Evolutionary conservation across 2,888 invertebrate species (phyloP), one percentile per base, ranked within the genome.

Genomic region (Teinopalpus imperialis): DNA sequence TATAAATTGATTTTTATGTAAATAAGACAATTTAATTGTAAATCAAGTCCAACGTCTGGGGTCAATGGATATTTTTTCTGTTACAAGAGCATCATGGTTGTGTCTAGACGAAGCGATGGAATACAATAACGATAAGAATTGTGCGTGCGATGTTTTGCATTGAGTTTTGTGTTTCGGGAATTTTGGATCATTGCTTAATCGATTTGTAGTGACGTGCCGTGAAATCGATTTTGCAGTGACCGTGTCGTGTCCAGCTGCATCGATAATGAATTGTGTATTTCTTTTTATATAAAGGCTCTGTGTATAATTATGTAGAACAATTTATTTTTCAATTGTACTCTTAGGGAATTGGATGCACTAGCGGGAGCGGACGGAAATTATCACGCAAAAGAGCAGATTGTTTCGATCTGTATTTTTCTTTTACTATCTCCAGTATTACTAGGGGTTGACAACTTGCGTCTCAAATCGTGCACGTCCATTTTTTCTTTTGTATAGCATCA

Each of bases 241-340:
- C 9, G 18, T n/a, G 12, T 8, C 7, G 2, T 6, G 13, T 23
- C 20, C 24, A 16, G 3, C 30, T 9, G n/a, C 4, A 23, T 20
- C 8, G 7, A 14, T 5, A 43, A 6, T 23, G 34, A 34, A 21
- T 27, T 12, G 9, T 20, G 24, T 31, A 40, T 45, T 27, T 32
- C 7, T 13, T 27, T 14, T 35, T 18, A 18, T 1, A 10, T 31
- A 31, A 10, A 31, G 26, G 20, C 24, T 20, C 12, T 31, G 44
- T 39, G 44, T 45, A 40, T 40, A 40, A 45, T 43, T 43, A 43
- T 46, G 16, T 46, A 46, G 45, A 46, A 46, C 45, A 46, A 46
- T 46, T 46, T 46, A 35, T 31, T 47, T 41, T 42, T 14, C 31
- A 42, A 16, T 26, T 30, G 24, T 24, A 6, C 20, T 20, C n/a